Evolutionary conservation across 2,888 invertebrate species (phyloP), one percentile per base, ranked within the genome.

Genomic region (Drosophila fungiperda): DNA sequence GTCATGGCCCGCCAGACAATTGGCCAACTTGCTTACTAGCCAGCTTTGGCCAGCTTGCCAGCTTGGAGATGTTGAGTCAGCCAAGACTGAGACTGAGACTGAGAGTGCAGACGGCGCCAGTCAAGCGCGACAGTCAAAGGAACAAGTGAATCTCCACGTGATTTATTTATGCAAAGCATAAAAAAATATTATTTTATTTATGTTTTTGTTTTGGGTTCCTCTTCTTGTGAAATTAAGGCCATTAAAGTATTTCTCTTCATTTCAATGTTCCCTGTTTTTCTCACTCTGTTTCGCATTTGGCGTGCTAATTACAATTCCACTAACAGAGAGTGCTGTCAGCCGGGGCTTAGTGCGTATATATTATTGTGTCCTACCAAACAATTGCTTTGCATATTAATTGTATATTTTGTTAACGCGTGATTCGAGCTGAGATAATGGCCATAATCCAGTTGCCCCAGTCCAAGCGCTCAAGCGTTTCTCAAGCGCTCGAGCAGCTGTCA

Each of bases 131-230:
- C 65, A 35, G 66, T 53, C 65, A n/a, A 40, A 65, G 62, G 52
- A 67, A 72, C 78, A 78, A 67, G 78, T 82, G 82, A 64, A 80
- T 88, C 70, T 76, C 68, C 71, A 52, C 58, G 76, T 90, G 91
- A 87, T 87, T 87, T 87, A 90, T 90, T 85, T 80, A 89, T 87
- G 88, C 86, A 79, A 70, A 82, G 53, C 79, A 67, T 23, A 23
- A 81, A 81, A 90, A 90, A 87, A 90, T 87, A 87, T 84, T 85
- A 88, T 85, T 90, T 89, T 73, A 75, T 75, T 78, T 69, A 70
- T 75, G 65, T 67, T 78, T 67, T n/a, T 38, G 35, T 35, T 54
- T 35, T 54, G 1, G 1, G 17, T 11, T 23, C 6, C 23, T 36
- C 23, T 72, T 67, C 75, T 77, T 75, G 76, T 72, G 80, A 77